These are phyloP conservation scores for Pelosia muscerda DNA, from an alignment of 2,888 invertebrate genomes.

Conservation along the genomic window DNA sequence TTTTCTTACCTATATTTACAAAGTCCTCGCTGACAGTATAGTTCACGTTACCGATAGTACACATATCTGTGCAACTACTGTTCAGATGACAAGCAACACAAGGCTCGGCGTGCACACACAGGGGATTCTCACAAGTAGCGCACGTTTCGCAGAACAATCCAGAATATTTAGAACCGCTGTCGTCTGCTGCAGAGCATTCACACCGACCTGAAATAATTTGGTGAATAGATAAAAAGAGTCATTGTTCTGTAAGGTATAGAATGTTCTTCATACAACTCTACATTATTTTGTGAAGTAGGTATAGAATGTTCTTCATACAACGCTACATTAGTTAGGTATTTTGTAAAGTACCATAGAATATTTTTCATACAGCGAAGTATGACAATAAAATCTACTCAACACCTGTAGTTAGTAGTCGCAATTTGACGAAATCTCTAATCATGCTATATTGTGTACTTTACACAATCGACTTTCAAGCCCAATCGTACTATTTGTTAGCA, in stretches of 20 bases:
- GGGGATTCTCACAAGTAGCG: constrained; percentile 78
- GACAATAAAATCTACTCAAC: too few relatives aligned
- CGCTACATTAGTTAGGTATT: too few relatives aligned
- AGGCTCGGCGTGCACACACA: constrained; percentile 83
- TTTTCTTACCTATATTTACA: constrained; percentile 52
- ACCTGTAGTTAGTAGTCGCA: too few relatives aligned
- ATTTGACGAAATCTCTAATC: too few relatives aligned
- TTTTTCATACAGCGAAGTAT: too few relatives aligned
- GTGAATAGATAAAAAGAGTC: not conserved
- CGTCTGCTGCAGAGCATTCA: constrained; percentile 64
- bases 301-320: too few relatives aligned
- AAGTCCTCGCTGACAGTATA: constrained; percentile 71
- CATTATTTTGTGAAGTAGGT: too few relatives aligned
- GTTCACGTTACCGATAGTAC: constrained; percentile 69
- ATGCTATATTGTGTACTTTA: not conserved
- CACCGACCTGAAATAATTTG: constrained; percentile 70
- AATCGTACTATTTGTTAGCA: constrained; percentile 16
- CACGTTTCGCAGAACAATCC: constrained; percentile 86
- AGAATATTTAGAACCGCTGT: constrained; percentile 66
- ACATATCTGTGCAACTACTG: constrained; percentile 69
- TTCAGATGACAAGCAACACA: constrained; percentile 76
- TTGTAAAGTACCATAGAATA: too few relatives aligned
- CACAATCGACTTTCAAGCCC: not conserved
- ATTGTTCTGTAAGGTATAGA: too few relatives aligned
- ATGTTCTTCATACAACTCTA: too few relatives aligned